These are phyloP conservation scores for Cremastobaeus sp. DNA, from an alignment of 2,888 invertebrate species.

Conservation along the genomic window DNA sequence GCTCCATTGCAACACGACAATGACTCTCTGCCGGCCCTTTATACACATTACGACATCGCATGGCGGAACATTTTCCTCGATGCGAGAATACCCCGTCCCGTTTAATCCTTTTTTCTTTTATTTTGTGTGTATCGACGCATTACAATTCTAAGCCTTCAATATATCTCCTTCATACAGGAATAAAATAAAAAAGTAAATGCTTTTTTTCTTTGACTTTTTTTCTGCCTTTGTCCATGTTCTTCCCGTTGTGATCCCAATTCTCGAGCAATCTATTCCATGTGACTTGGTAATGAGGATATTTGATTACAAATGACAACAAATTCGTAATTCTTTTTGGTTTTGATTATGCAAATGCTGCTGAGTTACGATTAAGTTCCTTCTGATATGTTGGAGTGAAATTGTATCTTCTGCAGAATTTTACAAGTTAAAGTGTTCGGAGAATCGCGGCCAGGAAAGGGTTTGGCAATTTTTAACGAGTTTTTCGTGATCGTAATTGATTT, in stretches of 20 bases:
- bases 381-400: constrained; percentile 38
- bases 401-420: constrained; percentile 23
- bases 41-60: constrained; percentile 40
- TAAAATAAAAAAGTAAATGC: constrained; percentile 7
- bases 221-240: constrained; percentile 3
- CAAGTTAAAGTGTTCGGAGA: constrained; percentile 10
- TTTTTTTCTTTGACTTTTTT: not conserved
- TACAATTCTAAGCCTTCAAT: too few relatives aligned
- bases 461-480: constrained; percentile 1
- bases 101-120: constrained; percentile 23
- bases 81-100: constrained; percentile 34
- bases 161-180: constrained; percentile 17
- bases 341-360: constrained; percentile 42
- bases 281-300: constrained; percentile 32
- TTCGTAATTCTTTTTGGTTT: constrained; percentile 41
- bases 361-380: constrained; percentile 34
- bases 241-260: constrained; percentile 29
- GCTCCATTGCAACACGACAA: constrained; percentile 54
- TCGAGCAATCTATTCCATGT: constrained; percentile 31
- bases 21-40: constrained; percentile 42
- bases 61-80: constrained; percentile 37
- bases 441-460: not conserved
- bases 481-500: not conserved
- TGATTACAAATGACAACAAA: constrained; percentile 45
- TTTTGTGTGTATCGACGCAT: constrained; percentile 4